phyloP scores from a whole-genome alignment of 2,113 vertebrate species.

The Zosterops borbonicus region DNA sequence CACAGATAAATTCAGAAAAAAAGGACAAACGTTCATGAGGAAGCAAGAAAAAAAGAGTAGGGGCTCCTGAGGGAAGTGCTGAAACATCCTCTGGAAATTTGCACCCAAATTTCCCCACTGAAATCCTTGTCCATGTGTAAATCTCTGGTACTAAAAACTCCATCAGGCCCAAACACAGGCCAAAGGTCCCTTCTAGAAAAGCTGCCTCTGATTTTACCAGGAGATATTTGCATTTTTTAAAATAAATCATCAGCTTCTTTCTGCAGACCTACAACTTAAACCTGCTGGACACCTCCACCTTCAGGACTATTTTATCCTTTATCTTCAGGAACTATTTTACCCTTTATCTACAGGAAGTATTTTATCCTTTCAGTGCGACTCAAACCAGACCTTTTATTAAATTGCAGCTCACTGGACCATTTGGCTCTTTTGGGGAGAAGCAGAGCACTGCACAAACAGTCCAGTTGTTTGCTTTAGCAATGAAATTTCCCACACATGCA shows the following conservation, averaged over 20 bases:
- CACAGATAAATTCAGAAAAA: background rate
- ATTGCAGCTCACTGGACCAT: background rate
- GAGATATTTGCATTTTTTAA: background rate
- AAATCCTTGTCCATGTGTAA: background rate
- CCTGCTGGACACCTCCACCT: background rate
- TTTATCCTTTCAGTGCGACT: background rate
- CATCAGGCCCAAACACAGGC: background rate
- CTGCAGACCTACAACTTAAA: background rate
- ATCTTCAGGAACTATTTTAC: background rate
- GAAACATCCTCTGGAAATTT: background rate
- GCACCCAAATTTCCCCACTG: background rate
- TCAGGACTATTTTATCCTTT: background rate
- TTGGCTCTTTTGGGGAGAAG: background rate
- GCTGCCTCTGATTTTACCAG: background rate
- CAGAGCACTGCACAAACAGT: background rate
- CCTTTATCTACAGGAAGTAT: background rate
- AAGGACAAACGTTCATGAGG: background rate
- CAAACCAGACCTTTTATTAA: background rate
- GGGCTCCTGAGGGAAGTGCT: background rate
- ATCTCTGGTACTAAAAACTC: background rate
- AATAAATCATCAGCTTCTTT: background rate
- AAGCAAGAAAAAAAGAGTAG: background rate
- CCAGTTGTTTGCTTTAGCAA: background rate
- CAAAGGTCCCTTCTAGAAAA: background rate
- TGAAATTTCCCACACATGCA: background rate